phyloP scores from a whole-genome alignment of 2,888 invertebrate genomes.

The Dicyrtomina minuta region DNA sequence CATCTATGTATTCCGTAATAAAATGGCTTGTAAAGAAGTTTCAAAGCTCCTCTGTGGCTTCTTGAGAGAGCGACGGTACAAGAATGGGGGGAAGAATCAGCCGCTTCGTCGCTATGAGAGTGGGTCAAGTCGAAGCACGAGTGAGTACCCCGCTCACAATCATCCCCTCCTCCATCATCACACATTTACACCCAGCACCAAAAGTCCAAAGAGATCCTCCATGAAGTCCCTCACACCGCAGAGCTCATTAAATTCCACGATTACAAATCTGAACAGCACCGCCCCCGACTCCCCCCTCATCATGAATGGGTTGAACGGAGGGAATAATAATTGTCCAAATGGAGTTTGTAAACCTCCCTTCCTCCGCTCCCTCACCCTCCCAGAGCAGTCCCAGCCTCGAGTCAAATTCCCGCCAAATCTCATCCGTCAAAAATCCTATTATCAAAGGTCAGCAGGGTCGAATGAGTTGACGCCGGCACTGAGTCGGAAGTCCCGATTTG shows the following conservation, averaged over 20 bases:
- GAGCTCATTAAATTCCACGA: conserved; percentile 51
- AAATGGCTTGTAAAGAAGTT: conserved; percentile 57
- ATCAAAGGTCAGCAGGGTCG: conserved; percentile 29
- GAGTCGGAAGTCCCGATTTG: conserved; percentile 48
- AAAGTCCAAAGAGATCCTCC: conserved; percentile 51
- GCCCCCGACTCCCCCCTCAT: conserved; percentile 44
- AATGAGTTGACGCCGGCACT: conserved; percentile 35
- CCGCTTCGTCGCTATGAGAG: conserved; percentile 25
- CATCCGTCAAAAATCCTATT: conserved; percentile 49
- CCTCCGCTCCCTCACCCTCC: conserved; percentile 50
- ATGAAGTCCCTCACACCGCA: conserved; percentile 54
- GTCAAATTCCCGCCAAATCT: conserved; percentile 53
- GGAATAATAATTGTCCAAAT: background rate
- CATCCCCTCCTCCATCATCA: conserved; percentile 20
- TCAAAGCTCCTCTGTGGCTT: conserved; percentile 52
- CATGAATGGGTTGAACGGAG: conserved; percentile 14
- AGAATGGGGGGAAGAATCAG: conserved; percentile 11
- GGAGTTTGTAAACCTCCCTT: conserved; percentile 48
- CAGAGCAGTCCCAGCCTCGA: conserved; percentile 51
- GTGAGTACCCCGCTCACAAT: conserved; percentile 16
- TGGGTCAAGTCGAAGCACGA: conserved; percentile 19
- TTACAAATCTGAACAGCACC: conserved; percentile 45
- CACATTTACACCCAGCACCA: conserved; percentile 30
- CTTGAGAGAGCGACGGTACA: conserved; percentile 29
- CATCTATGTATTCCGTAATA: conserved; percentile 61